Conservation (phyloP, 2,888 invertebrate genomes). For the Apotomis capreana region DNA sequence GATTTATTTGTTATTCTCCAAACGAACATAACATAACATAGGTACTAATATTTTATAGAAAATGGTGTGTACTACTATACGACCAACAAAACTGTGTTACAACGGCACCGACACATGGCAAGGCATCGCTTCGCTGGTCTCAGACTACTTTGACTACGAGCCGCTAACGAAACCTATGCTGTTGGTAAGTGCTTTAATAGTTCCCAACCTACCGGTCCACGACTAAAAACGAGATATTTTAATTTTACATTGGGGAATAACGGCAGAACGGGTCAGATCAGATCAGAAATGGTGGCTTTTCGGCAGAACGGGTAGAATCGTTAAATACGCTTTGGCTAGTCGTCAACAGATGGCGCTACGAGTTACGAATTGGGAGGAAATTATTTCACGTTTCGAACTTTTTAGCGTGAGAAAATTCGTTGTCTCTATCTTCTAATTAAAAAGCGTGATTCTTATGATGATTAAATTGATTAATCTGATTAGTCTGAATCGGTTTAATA, state of each 20-base stretch:
- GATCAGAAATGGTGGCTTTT: too few species aligned
- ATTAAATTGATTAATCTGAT: too few species aligned
- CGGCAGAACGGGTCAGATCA: too few species aligned
- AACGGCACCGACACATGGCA: constrained; percentile 88
- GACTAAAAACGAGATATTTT: neutral
- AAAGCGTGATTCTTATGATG: too few species aligned
- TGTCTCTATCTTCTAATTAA: too few species aligned
- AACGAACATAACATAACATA: neutral
- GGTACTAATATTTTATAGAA: constrained; percentile 83
- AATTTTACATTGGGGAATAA: neutral
- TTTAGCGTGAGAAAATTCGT: too few species aligned
- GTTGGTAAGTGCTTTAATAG: constrained; percentile 84
- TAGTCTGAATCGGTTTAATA: too few species aligned
- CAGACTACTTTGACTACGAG: constrained; percentile 90
- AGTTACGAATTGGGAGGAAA: constrained; percentile 1
- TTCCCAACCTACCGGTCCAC: neutral
- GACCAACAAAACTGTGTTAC: constrained; percentile 89
- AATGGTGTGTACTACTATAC: constrained; percentile 93
- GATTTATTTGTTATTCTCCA: too few species aligned
- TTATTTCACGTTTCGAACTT: neutral
- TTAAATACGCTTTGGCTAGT: constrained; percentile 34
- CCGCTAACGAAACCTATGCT: constrained; percentile 85
- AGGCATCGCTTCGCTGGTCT: constrained; percentile 88
- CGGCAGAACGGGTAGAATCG: too few species aligned
- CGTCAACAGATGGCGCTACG: constrained; percentile 55